Evolutionary conservation across 2,888 invertebrate genomes (phyloP), one percentile per base, ranked within the genome.

Genomic region (Scaptomyza cyrtandrae): DNA sequence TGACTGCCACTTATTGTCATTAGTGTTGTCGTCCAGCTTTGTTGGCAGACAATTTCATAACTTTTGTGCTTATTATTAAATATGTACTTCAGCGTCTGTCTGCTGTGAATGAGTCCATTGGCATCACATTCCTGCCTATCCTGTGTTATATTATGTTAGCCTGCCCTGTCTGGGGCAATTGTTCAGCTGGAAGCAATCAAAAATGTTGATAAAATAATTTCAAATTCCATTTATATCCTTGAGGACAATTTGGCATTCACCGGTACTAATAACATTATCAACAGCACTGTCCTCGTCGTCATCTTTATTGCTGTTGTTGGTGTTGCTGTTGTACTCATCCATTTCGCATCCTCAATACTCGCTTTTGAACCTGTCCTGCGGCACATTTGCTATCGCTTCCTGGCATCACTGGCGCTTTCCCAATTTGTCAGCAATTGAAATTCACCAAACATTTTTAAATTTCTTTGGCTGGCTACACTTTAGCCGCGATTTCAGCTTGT

Each of bases 201-300:
- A 88, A 88, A 86, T 89, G 87, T 80, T 86, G 88, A 86, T 89
- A 89, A 85, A 88, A 89, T 88, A 88, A 86, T 89, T 88, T 86
- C 71, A 83, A 88, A 87, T 89, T 87, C 86, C 76, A 80, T 89
- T 89, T 84, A 82, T 84, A 88, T 86, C 79, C 88, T 89, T 80
- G 86, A 88, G 90, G 86, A 90, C 84, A 88, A 89, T 89, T 88
- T 88, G 86, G 70, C 80, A 83, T 88, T 78, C 82, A 87, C 85
- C 82, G 81, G 74, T 86, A 73, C 85, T 88, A 88, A 85, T 86
- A 85, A 86, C 80, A 85, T 84, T 87, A 88, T 88, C 89, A 88
- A 78, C 87, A 78, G 62, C 75, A 54, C 29, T 46, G 41, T 50
- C 29, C 33, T 49, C 41, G 41, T 33, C 41, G 45, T 55, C 43